Evolutionary conservation across 1,140 invertebrate species (phyloP).

Genomic region (Drosophila persimilis): DNA sequence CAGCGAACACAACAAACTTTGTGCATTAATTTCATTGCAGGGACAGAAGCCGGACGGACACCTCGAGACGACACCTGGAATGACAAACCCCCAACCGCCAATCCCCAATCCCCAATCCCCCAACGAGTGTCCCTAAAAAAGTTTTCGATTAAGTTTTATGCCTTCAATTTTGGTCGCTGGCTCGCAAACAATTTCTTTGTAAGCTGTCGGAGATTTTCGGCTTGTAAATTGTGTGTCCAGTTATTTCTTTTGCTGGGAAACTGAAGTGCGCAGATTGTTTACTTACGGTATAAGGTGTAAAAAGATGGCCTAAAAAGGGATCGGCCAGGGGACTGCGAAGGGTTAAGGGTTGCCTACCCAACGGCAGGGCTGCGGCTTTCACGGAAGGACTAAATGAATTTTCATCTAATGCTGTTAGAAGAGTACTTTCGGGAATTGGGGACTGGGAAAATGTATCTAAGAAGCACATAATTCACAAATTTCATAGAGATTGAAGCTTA

Average conservation of each 20-base stretch:
- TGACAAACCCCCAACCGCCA: conserved; percentile 52
- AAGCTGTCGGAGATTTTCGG: conserved; percentile 62
- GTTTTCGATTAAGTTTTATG: conserved; percentile 75
- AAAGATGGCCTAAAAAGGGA: conserved; percentile 17
- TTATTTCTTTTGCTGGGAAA: conserved; percentile 28
- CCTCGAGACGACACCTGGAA: conserved; percentile 45
- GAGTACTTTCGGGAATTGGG: no score
- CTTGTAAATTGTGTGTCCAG: conserved; percentile 48
- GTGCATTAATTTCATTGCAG: conserved; percentile 80
- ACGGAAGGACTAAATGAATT: conserved; percentile 17
- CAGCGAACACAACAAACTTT: conserved; percentile 69
- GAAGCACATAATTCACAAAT: no score
- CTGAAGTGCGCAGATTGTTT: conserved; percentile 76
- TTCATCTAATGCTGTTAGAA: conserved; percentile 22
- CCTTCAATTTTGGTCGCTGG: conserved; percentile 42
- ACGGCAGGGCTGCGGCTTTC: not conserved
- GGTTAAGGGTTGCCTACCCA: conserved; percentile 19
- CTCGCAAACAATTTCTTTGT: conserved; percentile 56
- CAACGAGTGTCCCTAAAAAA: conserved; percentile 53
- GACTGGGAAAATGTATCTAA: no score
- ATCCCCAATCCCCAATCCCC: conserved; percentile 25
- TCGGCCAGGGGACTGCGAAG: conserved; percentile 24
- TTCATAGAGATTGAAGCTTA: no score
- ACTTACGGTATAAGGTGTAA: conserved; percentile 50
- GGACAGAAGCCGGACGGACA: conserved; percentile 38